A percentile compares a stretch with the other conserved stretches of the same genome.
These are phyloP conservation scores for Osmerus mordax DNA, from an alignment of 2,113 vertebrate genomes.

Conservation along the genomic window DNA sequence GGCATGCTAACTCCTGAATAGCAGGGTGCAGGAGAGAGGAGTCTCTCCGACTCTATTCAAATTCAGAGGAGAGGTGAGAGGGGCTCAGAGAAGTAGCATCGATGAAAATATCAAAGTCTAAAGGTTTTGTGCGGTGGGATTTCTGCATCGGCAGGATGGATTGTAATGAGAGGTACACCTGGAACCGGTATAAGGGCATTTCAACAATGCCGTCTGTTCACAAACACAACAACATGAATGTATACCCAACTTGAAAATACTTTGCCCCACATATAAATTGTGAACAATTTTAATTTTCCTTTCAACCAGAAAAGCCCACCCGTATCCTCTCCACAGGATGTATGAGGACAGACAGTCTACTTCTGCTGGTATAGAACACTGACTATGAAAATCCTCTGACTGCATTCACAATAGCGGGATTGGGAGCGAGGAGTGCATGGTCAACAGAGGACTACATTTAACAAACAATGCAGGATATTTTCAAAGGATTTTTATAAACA, in stretches of 20 bases:
- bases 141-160: conserved; percentile 46
- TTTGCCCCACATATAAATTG: conserved; percentile 13
- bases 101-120: conserved; percentile 60
- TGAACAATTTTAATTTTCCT: conserved; percentile 21
- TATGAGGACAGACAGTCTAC: neutral
- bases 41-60: conserved; percentile 43
- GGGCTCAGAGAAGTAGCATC: conserved; percentile 17
- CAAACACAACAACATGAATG: conserved; percentile 15
- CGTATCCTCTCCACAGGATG: conserved; percentile 8
- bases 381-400: neutral
- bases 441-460: conserved; percentile 35
- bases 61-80: conserved; percentile 41
- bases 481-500: conserved; percentile 49
- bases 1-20: conserved; percentile 33
- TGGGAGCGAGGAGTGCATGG: conserved; percentile 22
- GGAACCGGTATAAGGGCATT: conserved; percentile 34
- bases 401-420: neutral
- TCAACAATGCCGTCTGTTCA: neutral
- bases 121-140: conserved; percentile 50
- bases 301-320: conserved; percentile 19
- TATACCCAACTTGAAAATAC: neutral
- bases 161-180: conserved; percentile 50
- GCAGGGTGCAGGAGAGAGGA: conserved; percentile 6
- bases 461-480: conserved; percentile 46
- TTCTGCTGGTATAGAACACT: neutral